Evolutionary conservation across 37 sponge, comb jelly and placozoan genomes (phyloP), one percentile per base, ranked within the genome.

Genomic region (Agelas oroides): DNA sequence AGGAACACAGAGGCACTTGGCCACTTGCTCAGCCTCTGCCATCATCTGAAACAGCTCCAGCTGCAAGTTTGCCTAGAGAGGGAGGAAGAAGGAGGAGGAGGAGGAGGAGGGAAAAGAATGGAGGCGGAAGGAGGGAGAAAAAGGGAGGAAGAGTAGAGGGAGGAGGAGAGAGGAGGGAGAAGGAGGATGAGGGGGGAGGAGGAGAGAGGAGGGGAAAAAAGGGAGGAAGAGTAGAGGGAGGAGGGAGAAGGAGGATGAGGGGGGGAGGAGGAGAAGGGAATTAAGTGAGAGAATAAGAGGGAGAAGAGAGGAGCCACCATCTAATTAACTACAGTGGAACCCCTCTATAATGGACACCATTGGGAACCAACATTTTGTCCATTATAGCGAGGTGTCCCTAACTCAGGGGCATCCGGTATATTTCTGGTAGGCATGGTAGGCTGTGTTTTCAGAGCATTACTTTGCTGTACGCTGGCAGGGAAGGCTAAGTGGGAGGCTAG

Each of bases 1-100:
- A n/a, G 74, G 85, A 0, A 25, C 35, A 56, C 82, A 88, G 52
- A 95, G 59, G 32, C 78, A 70, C 66, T 28, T 39, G 24, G 72
- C 80, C 70, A 89, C 87, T 21, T 28, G 36, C 1, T 73, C 80
- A 34, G 55, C 68, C 24, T 87, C 90, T 1, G 85, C 71, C 78
- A 84, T 73, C 1, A 55, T 53, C 5, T 37, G 46, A 13, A 92
- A 67, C 20, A 87, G 69, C 32, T 87, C 60, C 63, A 92, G 53
- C 33, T 88, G 80, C 46, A 37, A 76, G 63, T 64, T 81, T 34
- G 83, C 87, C 80, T 87, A 8, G 46, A 8, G 8, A 8, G 46
- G 3, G 75, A 1, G 39, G 18, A 15, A 46, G 3, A 8, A 8
- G 46, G 46, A 8, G 8, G 46, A 8, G 46, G 46, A 46, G 46